phyloP scores from a whole-genome alignment of 23 tunicate species.

The Corella eumyota region DNA sequence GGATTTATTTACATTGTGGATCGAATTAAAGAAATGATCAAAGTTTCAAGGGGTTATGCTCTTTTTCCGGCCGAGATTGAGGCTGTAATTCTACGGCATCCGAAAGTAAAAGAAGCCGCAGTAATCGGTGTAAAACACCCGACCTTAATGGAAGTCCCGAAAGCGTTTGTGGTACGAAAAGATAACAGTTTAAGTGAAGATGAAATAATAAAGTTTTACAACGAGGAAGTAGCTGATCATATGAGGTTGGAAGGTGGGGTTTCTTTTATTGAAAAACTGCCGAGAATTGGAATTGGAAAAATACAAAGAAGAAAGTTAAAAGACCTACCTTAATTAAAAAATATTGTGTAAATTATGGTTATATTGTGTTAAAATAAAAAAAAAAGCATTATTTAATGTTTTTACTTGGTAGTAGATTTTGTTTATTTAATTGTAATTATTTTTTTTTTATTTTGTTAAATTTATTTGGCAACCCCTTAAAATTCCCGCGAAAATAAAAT shows the following conservation, averaged over 20 bases:
- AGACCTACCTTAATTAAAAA: too few relatives aligned
- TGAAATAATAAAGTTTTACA: constrained; percentile 1
- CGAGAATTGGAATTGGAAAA: constrained; percentile 6
- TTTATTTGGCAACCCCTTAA: too few relatives aligned
- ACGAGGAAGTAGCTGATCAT: not conserved
- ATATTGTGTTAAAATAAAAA: too few relatives aligned
- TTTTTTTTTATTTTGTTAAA: too few relatives aligned
- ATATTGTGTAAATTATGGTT: too few relatives aligned
- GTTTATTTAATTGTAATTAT: too few relatives aligned
- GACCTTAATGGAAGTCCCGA: not conserved
- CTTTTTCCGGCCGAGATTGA: constrained; percentile 1
- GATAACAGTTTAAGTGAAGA: not conserved
- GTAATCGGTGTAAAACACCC: constrained; percentile 1
- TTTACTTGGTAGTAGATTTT: too few relatives aligned
- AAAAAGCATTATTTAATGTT: too few relatives aligned
- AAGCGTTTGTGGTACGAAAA: constrained; percentile 1
- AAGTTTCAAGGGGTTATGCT: not conserved
- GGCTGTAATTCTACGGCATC: constrained; percentile 4
- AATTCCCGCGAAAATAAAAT: too few relatives aligned
- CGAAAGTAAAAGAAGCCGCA: constrained; percentile 3
- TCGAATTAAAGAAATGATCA: constrained; percentile 35
- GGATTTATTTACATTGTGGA: constrained; percentile 38
- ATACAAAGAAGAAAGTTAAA: too few relatives aligned
- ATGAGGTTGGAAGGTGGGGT: not conserved
- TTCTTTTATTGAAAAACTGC: not conserved